These are phyloP conservation scores for Eupsilia transversa DNA, from an alignment of 2,888 invertebrate species.

Conservation along the genomic window DNA sequence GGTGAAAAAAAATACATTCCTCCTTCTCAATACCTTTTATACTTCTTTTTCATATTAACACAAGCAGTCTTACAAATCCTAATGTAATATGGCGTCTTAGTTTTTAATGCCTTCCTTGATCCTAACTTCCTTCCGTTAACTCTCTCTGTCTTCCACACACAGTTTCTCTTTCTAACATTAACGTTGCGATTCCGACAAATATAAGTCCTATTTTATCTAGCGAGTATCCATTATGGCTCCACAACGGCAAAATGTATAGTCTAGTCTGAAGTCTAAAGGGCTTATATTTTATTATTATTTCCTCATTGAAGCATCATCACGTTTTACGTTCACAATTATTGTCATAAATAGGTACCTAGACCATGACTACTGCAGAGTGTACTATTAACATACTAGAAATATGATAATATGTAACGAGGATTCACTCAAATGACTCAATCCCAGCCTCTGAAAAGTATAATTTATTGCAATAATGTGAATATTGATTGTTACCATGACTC, in stretches of 20 bases:
- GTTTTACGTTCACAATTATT: background rate
- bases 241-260: background rate
- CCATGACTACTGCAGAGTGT: constrained; percentile 1
- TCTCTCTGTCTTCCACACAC: too few relatives aligned
- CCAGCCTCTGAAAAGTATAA: constrained; percentile 15
- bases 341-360: constrained; percentile 6
- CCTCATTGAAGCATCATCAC: background rate
- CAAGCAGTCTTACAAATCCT: background rate
- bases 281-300: background rate
- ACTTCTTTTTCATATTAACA: background rate
- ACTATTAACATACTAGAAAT: background rate
- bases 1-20: background rate
- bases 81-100: background rate
- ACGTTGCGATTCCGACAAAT: background rate
- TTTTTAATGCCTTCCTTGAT: background rate
- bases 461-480: constrained; percentile 13
- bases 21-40: background rate
- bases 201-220: background rate
- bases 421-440: constrained; percentile 44
- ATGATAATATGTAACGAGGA: constrained; percentile 9
- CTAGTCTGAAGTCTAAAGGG: background rate
- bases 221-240: background rate
- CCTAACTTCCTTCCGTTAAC: background rate
- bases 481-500: constrained; percentile 11
- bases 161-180: background rate